Base-by-base conservation (phyloP, 1,140 invertebrate genomes). In the Rhagoletis zephyria region DNA sequence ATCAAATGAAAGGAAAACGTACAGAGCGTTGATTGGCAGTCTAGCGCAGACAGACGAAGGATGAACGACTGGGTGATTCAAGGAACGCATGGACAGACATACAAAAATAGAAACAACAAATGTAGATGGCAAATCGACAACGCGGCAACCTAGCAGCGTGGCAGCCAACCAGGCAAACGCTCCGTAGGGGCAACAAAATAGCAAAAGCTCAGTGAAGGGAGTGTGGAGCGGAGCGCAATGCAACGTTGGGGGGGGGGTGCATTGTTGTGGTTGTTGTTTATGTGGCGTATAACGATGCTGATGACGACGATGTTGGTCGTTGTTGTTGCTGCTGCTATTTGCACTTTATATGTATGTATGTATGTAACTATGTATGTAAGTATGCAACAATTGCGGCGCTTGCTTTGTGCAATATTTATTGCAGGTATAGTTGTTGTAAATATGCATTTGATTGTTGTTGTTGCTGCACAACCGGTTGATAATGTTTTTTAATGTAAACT, bases 151-250 rank as follows among this genome's bases (percentile, higher is more conserved):
- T 81, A 48, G 74, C 74, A 56, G 48, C 16, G 48, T 81, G 74
- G 48, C 74, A 51, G 74, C 42, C 74, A 81, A 19, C 6, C 51
- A 74, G 67, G 42, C 67, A 48, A 74, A 74, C 48, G 19, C 74
- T 56, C 16, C 48, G 74, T 81, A 48, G 74, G 70, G 74, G 74
- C n/a, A 81, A 81, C 48, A 81, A 81, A 19, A 81, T 59, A 81
- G 51, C n/a, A 19, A 81, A 81, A 81, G 74, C 45, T 30, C 16
- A 56, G 48, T 14, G 16, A 51, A 81, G 9, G 56, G 14, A 1
- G n/a, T 45, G 56, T 16, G 10, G 5, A 56, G 5, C 51, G 51
- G 5, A 56, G 74, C 48, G 74, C 48, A 81, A 30, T 7, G 12
- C 67, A 56, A 7, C n/a, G 48, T 81, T 10, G 45, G 19, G 74